A percentile compares a stretch with the other conserved stretches of the same genome.
Evolutionary conservation across 2,797 vertebrate species (phyloP).

Genomic region (Gobionotothen gibberifrons): DNA sequence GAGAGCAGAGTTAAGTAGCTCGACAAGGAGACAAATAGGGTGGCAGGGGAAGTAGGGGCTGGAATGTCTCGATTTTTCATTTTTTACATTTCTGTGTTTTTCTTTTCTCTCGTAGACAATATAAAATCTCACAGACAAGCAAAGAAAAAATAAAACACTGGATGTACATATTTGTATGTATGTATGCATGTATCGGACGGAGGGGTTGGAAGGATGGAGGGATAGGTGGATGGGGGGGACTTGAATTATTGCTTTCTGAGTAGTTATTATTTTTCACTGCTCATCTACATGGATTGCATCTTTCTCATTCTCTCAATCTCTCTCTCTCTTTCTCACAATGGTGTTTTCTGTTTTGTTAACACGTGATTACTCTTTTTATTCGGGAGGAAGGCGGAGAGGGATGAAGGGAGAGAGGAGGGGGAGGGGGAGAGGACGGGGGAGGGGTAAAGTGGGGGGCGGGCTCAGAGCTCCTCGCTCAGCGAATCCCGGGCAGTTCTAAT

Average conservation of each 20-base stretch:
- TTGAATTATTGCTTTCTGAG: conserved; percentile 88
- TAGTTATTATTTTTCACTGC: conserved; percentile 67
- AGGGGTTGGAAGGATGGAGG: conserved; percentile 4
- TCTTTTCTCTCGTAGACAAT: conserved; percentile 79
- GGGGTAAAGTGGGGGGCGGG: conserved; percentile 47
- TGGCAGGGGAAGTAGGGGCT: background rate
- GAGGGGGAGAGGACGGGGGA: conserved; percentile 12
- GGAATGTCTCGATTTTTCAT: conserved; percentile 71
- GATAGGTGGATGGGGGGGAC: conserved; percentile 25
- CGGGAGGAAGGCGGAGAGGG: conserved; percentile 50
- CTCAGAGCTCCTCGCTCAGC: conserved; percentile 86
- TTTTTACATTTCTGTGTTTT: conserved; percentile 65
- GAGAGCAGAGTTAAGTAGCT: conserved; percentile 64
- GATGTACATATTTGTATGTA: conserved; percentile 48
- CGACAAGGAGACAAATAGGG: conserved; percentile 35
- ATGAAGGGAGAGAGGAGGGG: conserved; percentile 35
- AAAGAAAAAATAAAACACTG: conserved; percentile 75
- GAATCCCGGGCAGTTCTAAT: conserved; percentile 87
- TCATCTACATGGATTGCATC: conserved; percentile 70
- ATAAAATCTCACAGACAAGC: conserved; percentile 87
- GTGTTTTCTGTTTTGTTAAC: conserved; percentile 78
- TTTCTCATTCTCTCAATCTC: conserved; percentile 43
- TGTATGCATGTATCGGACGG: conserved; percentile 33
- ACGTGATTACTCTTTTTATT: conserved; percentile 81
- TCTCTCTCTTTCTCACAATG: conserved; percentile 75